Evolutionary conservation across 2,113 vertebrate species (phyloP).

Genomic region (Ammodytes dubius): DNA sequence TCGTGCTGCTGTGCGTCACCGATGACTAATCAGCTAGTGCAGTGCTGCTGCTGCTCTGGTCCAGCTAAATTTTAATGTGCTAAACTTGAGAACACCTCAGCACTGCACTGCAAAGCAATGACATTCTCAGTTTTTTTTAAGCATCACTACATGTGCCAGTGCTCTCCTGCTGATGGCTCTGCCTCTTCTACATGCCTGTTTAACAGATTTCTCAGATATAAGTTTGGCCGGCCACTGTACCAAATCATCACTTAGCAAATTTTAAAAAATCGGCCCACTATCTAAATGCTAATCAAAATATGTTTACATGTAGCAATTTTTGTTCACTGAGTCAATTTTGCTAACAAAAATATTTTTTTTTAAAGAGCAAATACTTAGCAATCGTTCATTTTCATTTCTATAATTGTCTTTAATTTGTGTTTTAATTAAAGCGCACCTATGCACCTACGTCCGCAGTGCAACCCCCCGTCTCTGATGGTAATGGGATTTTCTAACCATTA

Average conservation of each 20-base stretch:
- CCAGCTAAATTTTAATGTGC: constrained; percentile 69
- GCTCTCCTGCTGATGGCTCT: background rate
- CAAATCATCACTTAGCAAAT: background rate
- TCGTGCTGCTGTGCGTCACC: constrained; percentile 78
- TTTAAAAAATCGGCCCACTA: background rate
- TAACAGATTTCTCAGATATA: background rate
- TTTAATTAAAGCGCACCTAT: too few relatives aligned
- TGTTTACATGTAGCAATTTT: background rate
- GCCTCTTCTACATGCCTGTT: constrained; percentile 2
- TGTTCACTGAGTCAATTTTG: background rate
- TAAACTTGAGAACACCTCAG: constrained; percentile 64
- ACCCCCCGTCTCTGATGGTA: too few relatives aligned
- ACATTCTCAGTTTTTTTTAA: constrained; percentile 8
- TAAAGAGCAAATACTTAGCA: background rate
- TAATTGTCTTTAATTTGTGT: background rate
- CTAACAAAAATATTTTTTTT: background rate
- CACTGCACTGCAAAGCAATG: constrained; percentile 29
- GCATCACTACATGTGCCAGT: background rate
- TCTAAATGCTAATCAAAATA: background rate
- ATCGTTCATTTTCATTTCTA: background rate
- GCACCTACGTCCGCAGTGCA: too few relatives aligned
- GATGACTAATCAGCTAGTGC: constrained; percentile 77
- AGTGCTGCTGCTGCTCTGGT: constrained; percentile 63
- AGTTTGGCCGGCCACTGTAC: background rate
- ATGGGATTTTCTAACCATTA: too few relatives aligned